phyloP scores from a whole-genome alignment of 2,797 vertebrate genomes.

The Acanthurus lineatus region DNA sequence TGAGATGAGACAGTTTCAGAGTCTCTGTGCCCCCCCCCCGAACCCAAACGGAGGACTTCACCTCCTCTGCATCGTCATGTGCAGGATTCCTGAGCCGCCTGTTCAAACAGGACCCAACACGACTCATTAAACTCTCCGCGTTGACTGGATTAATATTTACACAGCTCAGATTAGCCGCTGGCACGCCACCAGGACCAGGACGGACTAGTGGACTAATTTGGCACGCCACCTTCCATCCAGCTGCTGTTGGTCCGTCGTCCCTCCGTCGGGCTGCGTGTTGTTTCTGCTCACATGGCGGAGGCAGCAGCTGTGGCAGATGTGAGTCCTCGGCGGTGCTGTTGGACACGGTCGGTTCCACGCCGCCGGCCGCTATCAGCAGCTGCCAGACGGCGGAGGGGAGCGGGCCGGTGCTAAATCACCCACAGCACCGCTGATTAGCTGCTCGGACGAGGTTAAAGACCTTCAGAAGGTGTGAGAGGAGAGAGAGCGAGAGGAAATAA shows the following conservation, averaged over 20 bases:
- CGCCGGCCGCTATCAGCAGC: slow-evolving; percentile 37
- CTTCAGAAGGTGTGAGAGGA: slow-evolving; percentile 47
- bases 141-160: slow-evolving; percentile 65
- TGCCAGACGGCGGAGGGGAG: slow-evolving; percentile 49
- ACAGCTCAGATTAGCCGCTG: slow-evolving; percentile 48
- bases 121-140: slow-evolving; percentile 49
- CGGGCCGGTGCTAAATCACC: slow-evolving; percentile 55
- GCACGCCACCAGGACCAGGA: slow-evolving; percentile 46
- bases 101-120: slow-evolving; percentile 36
- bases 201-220: slow-evolving; percentile 40
- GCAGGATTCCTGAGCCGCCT: slow-evolving; percentile 15
- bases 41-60: background rate
- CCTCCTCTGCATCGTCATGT: background rate
- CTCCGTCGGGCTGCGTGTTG: background rate
- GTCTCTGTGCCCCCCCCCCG: background rate
- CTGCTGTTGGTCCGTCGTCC: slow-evolving; percentile 24
- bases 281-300: background rate
- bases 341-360: slow-evolving; percentile 56
- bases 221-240: slow-evolving; percentile 33
- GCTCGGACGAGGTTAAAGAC: slow-evolving; percentile 48
- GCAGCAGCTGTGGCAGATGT: background rate
- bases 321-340: slow-evolving; percentile 51
- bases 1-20: background rate
- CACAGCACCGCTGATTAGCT: slow-evolving; percentile 48
- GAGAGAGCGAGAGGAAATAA: slow-evolving; percentile 22